phyloP scores from a whole-genome alignment of 1,140 invertebrate species.

The Nylanderia fulva region DNA sequence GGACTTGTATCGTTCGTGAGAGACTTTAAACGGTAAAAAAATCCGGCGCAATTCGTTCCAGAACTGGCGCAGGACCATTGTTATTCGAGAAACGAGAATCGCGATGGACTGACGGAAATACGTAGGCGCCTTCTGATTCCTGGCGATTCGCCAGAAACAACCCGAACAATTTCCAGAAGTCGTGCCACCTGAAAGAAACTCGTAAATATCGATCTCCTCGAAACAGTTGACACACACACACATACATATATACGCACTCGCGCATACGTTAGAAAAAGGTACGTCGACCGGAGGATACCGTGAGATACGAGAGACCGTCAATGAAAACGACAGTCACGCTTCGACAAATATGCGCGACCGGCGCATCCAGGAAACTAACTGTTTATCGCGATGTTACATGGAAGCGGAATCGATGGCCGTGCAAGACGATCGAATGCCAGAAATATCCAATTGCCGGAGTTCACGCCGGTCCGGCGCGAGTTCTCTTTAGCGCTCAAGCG shows the following conservation, averaged over 20 bases:
- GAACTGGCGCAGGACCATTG: conserved; percentile 45
- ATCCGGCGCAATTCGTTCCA: neutral
- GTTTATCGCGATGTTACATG: conserved; percentile 23
- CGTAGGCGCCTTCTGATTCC: conserved; percentile 70
- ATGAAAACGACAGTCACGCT: conserved; percentile 64
- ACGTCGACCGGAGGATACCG: neutral
- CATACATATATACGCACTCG: too few species aligned
- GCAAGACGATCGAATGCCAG: neutral
- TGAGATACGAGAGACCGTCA: conserved; percentile 12
- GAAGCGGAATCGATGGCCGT: conserved; percentile 17
- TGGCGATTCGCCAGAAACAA: conserved; percentile 66
- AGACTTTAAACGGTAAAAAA: neutral
- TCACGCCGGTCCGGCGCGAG: neutral
- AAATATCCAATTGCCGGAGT: neutral
- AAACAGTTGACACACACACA: conserved; percentile 34
- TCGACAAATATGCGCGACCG: conserved; percentile 41
- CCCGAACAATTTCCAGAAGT: conserved; percentile 62
- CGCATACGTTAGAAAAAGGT: conserved; percentile 20
- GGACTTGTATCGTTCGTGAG: neutral
- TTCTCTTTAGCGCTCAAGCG: neutral
- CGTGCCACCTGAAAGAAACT: conserved; percentile 15
- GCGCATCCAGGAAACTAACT: conserved; percentile 49
- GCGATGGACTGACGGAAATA: conserved; percentile 64
- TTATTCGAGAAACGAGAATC: conserved; percentile 61
- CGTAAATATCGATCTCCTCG: conserved; percentile 62